A percentile compares a stretch with the other conserved stretches of the same genome.
Conservation (phyloP, 2,797 vertebrate species). For the Sebastiscus tertius region DNA sequence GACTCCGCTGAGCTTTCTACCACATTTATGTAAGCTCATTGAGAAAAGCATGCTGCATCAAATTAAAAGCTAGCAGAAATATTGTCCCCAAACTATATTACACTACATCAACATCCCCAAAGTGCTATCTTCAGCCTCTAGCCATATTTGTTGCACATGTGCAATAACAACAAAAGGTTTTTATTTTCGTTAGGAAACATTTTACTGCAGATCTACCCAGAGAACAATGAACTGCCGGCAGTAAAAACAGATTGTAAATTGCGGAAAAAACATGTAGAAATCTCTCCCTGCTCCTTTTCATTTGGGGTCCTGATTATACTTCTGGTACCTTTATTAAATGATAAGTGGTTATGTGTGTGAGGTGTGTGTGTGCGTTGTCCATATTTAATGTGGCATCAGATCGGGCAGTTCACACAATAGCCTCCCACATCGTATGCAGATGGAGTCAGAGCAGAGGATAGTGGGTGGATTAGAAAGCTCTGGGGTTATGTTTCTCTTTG, state of each 20-base stretch:
- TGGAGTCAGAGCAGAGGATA: conserved; percentile 62
- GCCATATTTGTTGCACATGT: conserved; percentile 16
- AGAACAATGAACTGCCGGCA: conserved; percentile 10
- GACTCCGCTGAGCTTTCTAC: conserved; percentile 30
- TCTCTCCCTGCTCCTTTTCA: neutral
- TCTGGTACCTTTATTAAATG: conserved; percentile 25
- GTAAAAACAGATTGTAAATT: neutral
- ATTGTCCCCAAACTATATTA: conserved; percentile 20
- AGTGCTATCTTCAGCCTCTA: conserved; percentile 24
- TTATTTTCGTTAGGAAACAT: conserved; percentile 31
- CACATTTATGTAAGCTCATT: conserved; percentile 21
- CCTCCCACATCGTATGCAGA: conserved; percentile 81
- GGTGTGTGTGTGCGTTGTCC: conserved; percentile 24
- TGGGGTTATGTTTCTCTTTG: conserved; percentile 67
- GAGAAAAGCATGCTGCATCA: conserved; percentile 13
- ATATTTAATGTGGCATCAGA: conserved; percentile 62
- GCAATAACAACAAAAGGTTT: conserved; percentile 20
- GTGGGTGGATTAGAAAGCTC: conserved; percentile 81
- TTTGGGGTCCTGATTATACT: conserved; percentile 23
- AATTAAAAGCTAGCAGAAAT: conserved; percentile 32
- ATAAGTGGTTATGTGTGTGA: conserved; percentile 21
- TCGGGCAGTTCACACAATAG: conserved; percentile 77
- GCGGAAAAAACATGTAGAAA: conserved; percentile 8
- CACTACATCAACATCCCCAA: conserved; percentile 20
- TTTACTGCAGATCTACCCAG: conserved; percentile 13